These are phyloP conservation scores for Phalacrocorax pelagicus DNA, from an alignment of 2,113 vertebrate species.

Conservation along the genomic window DNA sequence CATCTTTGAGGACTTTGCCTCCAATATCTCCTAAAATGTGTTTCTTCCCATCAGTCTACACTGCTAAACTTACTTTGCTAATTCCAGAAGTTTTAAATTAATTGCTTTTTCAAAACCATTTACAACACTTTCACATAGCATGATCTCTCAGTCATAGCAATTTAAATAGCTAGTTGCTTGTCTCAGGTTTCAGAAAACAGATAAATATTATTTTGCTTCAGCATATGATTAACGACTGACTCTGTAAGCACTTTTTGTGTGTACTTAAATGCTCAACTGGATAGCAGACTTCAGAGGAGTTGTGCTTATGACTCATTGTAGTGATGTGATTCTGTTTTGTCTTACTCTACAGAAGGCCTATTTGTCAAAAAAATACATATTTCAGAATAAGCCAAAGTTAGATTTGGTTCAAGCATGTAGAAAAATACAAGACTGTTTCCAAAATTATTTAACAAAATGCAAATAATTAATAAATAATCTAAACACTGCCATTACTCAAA, in stretches of 20 bases:
- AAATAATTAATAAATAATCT: not conserved
- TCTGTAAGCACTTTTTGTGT: constrained; percentile 13
- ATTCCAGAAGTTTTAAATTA: constrained; percentile 12
- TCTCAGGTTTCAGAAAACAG: constrained; percentile 30
- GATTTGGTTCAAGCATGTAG: not conserved
- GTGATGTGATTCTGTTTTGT: not conserved
- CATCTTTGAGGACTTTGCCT: not conserved
- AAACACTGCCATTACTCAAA: not conserved
- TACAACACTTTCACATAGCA: not conserved
- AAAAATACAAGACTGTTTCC: not conserved
- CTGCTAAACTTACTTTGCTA: not conserved
- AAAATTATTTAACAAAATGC: not conserved
- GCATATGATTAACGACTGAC: not conserved
- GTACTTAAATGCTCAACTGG: constrained; percentile 8
- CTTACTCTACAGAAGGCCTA: not conserved
- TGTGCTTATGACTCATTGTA: constrained; percentile 23
- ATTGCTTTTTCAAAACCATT: not conserved
- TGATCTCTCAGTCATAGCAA: not conserved
- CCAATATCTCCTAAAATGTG: not conserved
- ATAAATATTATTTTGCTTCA: constrained; percentile 38
- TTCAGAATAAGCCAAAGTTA: not conserved
- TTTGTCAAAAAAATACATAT: not conserved
- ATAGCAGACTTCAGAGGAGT: constrained; percentile 2
- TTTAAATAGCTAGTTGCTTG: constrained; percentile 6
- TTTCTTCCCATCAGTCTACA: not conserved